Conservation (phyloP, 2,797 vertebrate species). For the Chromis chromis region DNA sequence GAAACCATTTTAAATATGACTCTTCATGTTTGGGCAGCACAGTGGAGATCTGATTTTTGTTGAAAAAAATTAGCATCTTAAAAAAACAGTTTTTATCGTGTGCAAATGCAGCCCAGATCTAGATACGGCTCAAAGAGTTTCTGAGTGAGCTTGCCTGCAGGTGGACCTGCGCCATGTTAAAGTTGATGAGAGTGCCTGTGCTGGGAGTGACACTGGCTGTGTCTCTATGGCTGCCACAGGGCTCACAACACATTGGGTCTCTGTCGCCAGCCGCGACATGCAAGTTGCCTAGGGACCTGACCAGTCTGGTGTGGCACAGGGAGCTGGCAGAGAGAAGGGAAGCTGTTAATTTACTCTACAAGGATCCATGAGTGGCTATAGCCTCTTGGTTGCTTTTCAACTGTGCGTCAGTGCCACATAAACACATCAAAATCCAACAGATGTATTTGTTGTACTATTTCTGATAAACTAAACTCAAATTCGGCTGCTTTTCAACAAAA, state of each 20-base stretch:
- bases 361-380: slow-evolving; percentile 71
- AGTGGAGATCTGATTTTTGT: background rate
- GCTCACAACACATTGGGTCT: slow-evolving; percentile 77
- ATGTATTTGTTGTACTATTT: background rate
- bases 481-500: background rate
- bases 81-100: background rate
- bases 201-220: slow-evolving; percentile 70
- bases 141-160: slow-evolving; percentile 77
- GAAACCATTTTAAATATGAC: slow-evolving; percentile 8
- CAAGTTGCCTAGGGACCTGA: slow-evolving; percentile 85
- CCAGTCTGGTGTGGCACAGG: slow-evolving; percentile 83
- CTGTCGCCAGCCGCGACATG: slow-evolving; percentile 82
- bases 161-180: slow-evolving; percentile 79
- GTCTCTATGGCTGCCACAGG: slow-evolving; percentile 77
- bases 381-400: slow-evolving; percentile 62
- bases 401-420: slow-evolving; percentile 26
- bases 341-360: slow-evolving; percentile 67
- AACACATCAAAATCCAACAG: slow-evolving; percentile 11
- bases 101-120: slow-evolving; percentile 54
- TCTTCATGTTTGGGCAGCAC: slow-evolving; percentile 13
- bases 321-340: slow-evolving; percentile 83
- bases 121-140: slow-evolving; percentile 38
- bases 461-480: too few relatives aligned
- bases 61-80: background rate
- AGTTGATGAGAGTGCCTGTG: slow-evolving; percentile 76